These are phyloP conservation scores for Mirza zaza DNA, from an alignment of 2,113 vertebrate species.

Conservation along the genomic window DNA sequence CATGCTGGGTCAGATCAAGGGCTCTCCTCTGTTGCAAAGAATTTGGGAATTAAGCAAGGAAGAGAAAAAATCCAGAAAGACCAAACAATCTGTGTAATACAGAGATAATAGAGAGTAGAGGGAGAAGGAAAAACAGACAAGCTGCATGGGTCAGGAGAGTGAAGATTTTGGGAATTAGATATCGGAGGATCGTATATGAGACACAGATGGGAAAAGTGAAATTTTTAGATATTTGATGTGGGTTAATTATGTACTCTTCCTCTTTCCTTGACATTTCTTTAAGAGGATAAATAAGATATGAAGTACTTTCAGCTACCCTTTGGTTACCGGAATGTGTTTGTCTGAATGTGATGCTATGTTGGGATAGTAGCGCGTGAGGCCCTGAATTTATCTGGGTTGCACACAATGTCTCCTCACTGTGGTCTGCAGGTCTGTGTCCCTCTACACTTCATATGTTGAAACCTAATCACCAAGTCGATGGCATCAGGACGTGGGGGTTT, in stretches of 20 bases:
- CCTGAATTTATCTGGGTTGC: background rate
- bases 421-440: too few relatives aligned
- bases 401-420: background rate
- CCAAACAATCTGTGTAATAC: background rate
- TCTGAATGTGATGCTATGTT: background rate
- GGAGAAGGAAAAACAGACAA: too few relatives aligned
- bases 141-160: background rate
- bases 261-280: background rate
- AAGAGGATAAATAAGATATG: background rate
- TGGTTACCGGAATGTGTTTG: background rate
- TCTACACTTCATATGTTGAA: background rate
- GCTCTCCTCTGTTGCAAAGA: background rate
- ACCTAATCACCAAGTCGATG: too few relatives aligned
- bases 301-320: background rate
- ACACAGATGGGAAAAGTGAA: background rate
- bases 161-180: background rate
- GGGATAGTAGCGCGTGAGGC: accelerated
- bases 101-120: background rate
- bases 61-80: background rate
- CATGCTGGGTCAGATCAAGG: background rate
- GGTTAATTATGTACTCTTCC: background rate
- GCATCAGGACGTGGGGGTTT: too few relatives aligned
- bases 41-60: background rate
- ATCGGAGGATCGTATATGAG: background rate
- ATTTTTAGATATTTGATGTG: background rate